Evolutionary conservation across 92 coral and sea anemone species (phyloP).

Genomic region (Heteractis magnifica): DNA sequence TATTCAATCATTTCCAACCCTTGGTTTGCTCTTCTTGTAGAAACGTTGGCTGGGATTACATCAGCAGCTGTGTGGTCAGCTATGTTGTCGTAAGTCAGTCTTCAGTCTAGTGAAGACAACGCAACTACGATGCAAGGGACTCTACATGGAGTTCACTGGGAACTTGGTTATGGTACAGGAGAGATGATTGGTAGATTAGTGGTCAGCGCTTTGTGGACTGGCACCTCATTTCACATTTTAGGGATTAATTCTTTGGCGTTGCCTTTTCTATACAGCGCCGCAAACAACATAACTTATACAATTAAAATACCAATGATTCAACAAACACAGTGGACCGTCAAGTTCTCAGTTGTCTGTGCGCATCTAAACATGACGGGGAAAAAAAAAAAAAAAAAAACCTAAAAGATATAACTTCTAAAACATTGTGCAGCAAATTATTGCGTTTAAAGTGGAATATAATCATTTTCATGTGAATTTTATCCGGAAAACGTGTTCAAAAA

Average conservation of each 20-base stretch:
- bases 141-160: constrained; percentile 71
- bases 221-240: constrained; percentile 55
- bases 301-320: neutral
- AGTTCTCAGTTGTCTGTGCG: neutral
- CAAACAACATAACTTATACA: constrained; percentile 27
- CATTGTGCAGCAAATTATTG: too few species aligned
- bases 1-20: constrained; percentile 54
- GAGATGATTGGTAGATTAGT: constrained; percentile 70
- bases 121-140: constrained; percentile 60
- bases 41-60: constrained; percentile 67
- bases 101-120: constrained; percentile 25
- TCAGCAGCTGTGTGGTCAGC: constrained; percentile 79
- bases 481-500: too few species aligned
- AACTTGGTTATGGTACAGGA: constrained; percentile 72
- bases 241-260: constrained; percentile 55
- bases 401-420: too few species aligned
- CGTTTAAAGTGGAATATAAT: too few species aligned
- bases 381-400: too few species aligned
- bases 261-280: constrained; percentile 38
- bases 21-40: constrained; percentile 70
- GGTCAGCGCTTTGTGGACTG: constrained; percentile 61
- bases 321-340: neutral
- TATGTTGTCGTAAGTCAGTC: constrained; percentile 69
- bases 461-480: too few species aligned
- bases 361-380: neutral